Conservation (phyloP, 2,888 invertebrate species). For the Apotomis capreana region DNA sequence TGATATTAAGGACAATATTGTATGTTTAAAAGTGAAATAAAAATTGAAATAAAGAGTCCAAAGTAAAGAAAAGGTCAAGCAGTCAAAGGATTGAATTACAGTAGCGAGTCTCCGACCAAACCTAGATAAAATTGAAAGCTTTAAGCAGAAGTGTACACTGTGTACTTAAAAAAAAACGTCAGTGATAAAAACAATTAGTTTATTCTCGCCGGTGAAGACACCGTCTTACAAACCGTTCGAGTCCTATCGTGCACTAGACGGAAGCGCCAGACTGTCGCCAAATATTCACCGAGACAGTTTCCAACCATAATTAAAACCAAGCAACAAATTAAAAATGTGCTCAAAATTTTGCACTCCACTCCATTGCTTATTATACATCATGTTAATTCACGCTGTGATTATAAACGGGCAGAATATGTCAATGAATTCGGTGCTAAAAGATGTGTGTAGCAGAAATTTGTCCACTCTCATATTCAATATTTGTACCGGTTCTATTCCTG, state of each 20-base stretch:
- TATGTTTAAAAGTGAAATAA: too few species aligned
- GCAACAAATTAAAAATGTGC: conserved; percentile 58
- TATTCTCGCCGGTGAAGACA: conserved; percentile 15
- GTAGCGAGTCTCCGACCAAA: too few species aligned
- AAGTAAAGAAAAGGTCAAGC: too few species aligned
- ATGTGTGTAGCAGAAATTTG: conserved; percentile 63
- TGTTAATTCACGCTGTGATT: conserved; percentile 56
- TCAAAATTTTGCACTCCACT: conserved; percentile 53
- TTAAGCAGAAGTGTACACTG: neutral
- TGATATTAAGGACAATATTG: too few species aligned
- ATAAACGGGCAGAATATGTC: conserved; percentile 58
- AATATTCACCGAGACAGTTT: conserved; percentile 57
- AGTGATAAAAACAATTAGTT: neutral
- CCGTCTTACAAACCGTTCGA: conserved; percentile 3
- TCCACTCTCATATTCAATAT: conserved; percentile 60
- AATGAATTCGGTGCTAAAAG: conserved; percentile 57
- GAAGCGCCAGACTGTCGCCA: conserved; percentile 67
- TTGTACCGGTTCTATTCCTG: conserved; percentile 58
- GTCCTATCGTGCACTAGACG: conserved; percentile 64
- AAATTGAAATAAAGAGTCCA: too few species aligned
- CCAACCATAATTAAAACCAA: conserved; percentile 34
- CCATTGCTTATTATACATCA: conserved; percentile 54
- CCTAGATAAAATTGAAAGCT: neutral
- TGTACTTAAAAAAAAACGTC: neutral
- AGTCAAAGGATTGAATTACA: too few species aligned